Evolutionary conservation across 2,113 vertebrate genomes (phyloP).

Genomic region (Aphelocoma coerulescens): DNA sequence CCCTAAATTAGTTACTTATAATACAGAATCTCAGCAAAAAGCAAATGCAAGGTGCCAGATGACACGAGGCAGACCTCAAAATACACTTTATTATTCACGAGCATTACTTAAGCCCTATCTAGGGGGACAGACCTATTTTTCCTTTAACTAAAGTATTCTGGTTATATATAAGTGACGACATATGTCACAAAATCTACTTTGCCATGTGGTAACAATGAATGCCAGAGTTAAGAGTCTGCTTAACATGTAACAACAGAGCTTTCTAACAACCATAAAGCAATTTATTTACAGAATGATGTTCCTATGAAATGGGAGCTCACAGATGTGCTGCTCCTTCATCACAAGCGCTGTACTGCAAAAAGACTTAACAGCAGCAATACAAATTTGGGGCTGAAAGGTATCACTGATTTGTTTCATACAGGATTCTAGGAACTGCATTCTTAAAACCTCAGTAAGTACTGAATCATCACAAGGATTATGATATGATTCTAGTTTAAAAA

Average conservation of each 20-base stretch:
- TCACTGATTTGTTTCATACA: neutral
- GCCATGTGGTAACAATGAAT: neutral
- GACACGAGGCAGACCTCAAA: neutral
- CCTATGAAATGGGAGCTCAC: neutral
- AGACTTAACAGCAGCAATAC: neutral
- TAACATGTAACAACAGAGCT: neutral
- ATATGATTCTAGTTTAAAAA: neutral
- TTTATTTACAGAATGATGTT: neutral
- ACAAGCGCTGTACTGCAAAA: neutral
- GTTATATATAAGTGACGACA: neutral
- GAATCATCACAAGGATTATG: neutral
- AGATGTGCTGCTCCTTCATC: neutral
- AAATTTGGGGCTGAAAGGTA: neutral
- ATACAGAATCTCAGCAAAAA: neutral
- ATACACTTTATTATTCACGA: neutral
- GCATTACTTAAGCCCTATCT: neutral
- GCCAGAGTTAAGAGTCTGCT: neutral
- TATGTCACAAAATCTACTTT: neutral
- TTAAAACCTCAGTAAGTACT: neutral
- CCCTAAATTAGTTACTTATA: neutral
- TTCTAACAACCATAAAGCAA: neutral
- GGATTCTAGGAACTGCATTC: neutral
- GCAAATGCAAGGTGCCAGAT: neutral
- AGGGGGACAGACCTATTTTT: neutral
- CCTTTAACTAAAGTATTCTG: neutral